These are phyloP conservation scores for Zelostemma sp. DNA, from an alignment of 1,140 invertebrate species.

Conservation along the genomic window DNA sequence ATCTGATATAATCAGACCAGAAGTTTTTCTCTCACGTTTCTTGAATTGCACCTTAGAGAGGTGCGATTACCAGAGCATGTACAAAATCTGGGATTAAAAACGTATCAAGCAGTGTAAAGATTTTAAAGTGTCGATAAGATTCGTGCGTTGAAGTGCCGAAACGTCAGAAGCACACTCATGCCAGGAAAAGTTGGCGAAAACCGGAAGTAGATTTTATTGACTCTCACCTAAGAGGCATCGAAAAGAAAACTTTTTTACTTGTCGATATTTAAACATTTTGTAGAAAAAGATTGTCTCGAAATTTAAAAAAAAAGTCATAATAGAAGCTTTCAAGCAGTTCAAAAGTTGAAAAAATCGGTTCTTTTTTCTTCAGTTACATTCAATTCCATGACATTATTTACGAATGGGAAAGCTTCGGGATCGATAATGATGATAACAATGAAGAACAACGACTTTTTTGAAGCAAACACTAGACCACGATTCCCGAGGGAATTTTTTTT, in stretches of 20 bases:
- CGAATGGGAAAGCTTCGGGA: no score
- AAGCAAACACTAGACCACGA: no score
- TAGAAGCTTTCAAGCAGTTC: no score
- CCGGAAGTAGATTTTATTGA: slow-evolving; percentile 49
- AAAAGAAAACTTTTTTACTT: slow-evolving; percentile 35
- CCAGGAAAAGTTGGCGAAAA: slow-evolving; percentile 48
- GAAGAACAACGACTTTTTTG: no score
- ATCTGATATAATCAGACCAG: no score
- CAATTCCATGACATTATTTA: no score
- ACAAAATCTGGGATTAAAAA: slow-evolving; percentile 23
- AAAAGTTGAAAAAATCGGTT: slow-evolving; percentile 3
- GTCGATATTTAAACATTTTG: slow-evolving; percentile 32
- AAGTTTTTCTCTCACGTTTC: no score
- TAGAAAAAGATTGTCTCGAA: slow-evolving; percentile 19
- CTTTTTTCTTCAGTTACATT: background rate
- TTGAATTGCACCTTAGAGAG: no score
- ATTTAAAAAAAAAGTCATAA: slow-evolving; percentile 11
- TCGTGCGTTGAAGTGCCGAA: slow-evolving; percentile 30
- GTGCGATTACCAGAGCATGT: slow-evolving; percentile 20
- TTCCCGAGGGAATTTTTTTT: no score
- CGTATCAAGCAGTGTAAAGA: slow-evolving; percentile 27
- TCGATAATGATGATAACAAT: no score
- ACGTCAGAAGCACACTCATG: slow-evolving; percentile 42
- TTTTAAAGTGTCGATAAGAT: slow-evolving; percentile 36
- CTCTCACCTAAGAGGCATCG: slow-evolving; percentile 35